phyloP scores from a whole-genome alignment of 2,888 invertebrate species.

The Prenolepis imparis region DNA sequence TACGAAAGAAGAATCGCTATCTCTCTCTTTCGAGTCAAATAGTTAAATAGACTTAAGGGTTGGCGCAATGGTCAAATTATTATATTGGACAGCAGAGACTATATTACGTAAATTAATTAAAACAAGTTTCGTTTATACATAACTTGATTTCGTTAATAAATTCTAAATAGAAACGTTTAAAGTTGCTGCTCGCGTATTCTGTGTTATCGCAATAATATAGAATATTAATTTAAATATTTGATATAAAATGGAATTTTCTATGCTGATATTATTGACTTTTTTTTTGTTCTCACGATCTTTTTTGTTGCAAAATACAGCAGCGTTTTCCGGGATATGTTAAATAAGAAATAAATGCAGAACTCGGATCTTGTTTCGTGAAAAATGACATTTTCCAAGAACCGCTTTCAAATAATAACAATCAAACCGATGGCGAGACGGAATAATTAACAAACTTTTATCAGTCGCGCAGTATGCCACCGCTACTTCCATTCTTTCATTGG shows the following conservation, averaged over 20 bases:
- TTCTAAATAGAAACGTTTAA: not conserved
- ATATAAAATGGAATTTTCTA: not conserved
- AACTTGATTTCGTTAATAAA: not conserved
- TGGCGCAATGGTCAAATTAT: not conserved
- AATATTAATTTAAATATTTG: not conserved
- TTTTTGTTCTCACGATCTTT: not conserved
- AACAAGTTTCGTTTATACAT: not conserved
- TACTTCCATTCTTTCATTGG: conserved; percentile 47
- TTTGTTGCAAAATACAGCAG: not conserved
- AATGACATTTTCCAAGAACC: not conserved
- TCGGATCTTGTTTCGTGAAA: not conserved
- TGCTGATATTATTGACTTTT: not conserved
- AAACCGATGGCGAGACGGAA: conserved; percentile 12
- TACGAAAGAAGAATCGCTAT: not conserved
- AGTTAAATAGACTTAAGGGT: not conserved
- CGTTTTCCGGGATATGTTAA: not conserved
- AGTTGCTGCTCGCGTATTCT: not conserved
- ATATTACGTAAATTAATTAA: not conserved
- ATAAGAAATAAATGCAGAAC: not conserved
- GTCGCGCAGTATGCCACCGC: conserved; percentile 14
- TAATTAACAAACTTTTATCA: conserved; percentile 45
- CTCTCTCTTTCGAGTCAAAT: not conserved
- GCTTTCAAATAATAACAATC: conserved; percentile 40
- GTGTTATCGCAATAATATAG: not conserved
- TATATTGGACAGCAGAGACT: not conserved